phyloP scores from a whole-genome alignment of 2,888 invertebrate genomes.

The Dioctria linearis region DNA sequence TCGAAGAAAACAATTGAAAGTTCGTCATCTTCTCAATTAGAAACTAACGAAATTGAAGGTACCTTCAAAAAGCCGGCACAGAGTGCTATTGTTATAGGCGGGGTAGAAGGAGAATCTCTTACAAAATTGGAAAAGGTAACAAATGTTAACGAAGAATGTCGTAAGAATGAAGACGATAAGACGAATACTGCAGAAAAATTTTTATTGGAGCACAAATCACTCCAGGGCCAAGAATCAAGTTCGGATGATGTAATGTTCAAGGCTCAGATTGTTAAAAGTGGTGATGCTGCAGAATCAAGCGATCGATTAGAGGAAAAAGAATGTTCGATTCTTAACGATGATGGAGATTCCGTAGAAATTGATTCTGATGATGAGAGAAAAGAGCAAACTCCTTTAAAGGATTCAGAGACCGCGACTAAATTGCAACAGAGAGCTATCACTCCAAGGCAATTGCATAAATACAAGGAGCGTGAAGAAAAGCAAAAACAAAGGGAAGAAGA shows the following conservation, averaged over 20 bases:
- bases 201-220: too few species aligned
- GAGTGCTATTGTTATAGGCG: neutral
- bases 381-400: neutral
- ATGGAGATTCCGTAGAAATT: neutral
- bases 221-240: neutral
- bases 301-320: neutral
- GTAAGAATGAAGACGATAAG: neutral
- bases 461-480: conserved; percentile 57
- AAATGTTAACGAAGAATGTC: neutral
- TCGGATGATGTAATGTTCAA: neutral
- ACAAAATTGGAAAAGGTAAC: neutral
- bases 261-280: neutral
- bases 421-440: conserved; percentile 4
- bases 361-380: neutral
- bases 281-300: neutral
- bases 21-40: neutral
- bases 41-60: neutral
- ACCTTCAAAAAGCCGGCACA: too few species aligned
- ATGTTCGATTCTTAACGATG: neutral
- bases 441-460: neutral
- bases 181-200: too few species aligned
- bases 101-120: neutral
- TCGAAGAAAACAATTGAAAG: neutral
- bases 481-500: conserved; percentile 64
- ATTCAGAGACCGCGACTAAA: neutral